Evolutionary conservation across 2,888 invertebrate species (phyloP).

Genomic region (Belgica antarctica): DNA sequence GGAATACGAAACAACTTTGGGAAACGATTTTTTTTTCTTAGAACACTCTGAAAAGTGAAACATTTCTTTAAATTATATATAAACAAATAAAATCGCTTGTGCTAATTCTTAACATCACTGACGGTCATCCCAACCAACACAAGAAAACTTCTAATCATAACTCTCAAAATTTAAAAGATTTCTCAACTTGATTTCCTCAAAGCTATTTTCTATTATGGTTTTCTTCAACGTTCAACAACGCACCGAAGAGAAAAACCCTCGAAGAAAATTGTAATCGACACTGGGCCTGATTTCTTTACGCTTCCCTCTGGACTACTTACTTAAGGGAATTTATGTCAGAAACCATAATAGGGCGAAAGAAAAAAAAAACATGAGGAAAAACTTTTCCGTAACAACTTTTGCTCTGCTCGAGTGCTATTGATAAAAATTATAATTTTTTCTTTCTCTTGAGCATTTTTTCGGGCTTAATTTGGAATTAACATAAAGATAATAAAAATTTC

Average conservation of each 20-base stretch:
- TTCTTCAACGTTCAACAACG: not conserved
- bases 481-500: slow-evolving; percentile 30
- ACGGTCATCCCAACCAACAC: not conserved
- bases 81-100: no score
- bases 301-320: slow-evolving; percentile 37
- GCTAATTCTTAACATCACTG: not conserved
- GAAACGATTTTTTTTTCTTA: no score
- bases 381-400: slow-evolving; percentile 9
- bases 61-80: no score
- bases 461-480: slow-evolving; percentile 39
- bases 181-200: slow-evolving; percentile 6
- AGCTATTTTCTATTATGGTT: slow-evolving; percentile 8
- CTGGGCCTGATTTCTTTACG: slow-evolving; percentile 6
- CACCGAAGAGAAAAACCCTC: not conserved
- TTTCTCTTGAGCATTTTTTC: not conserved
- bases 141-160: slow-evolving; percentile 10
- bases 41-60: no score
- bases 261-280: slow-evolving; percentile 8
- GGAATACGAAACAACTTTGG: no score
- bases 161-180: slow-evolving; percentile 7
- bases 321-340: slow-evolving; percentile 21
- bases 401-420: slow-evolving; percentile 36
- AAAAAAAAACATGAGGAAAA: not conserved
- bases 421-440: slow-evolving; percentile 33
- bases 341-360: not conserved